Evolutionary conservation across 37 sponge, comb jelly and placozoan species (phyloP).

Genomic region (Halisarca cf. caerulea): DNA sequence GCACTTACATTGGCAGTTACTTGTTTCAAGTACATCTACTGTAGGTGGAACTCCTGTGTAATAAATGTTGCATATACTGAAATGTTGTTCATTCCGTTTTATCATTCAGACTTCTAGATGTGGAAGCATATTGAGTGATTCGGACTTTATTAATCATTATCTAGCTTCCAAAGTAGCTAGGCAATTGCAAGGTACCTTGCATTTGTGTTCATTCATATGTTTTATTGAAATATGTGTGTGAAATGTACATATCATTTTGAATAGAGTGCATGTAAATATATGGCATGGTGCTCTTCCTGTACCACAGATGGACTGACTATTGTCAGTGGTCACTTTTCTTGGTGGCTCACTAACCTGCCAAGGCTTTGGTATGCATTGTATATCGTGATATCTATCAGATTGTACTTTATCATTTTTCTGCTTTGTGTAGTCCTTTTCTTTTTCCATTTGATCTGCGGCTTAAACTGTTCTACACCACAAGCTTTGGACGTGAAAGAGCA

Average conservation of each 20-base stretch:
- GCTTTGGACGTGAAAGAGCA: conserved; percentile 96
- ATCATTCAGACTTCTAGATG: too few relatives aligned
- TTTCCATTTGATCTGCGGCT: conserved; percentile 90
- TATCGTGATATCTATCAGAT: background rate
- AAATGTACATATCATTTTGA: too few relatives aligned
- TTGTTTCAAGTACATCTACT: too few relatives aligned
- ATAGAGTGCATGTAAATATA: too few relatives aligned
- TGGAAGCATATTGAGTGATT: background rate
- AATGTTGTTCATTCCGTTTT: too few relatives aligned
- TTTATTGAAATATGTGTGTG: too few relatives aligned
- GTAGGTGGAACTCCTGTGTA: too few relatives aligned
- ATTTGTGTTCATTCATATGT: too few relatives aligned
- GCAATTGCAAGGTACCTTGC: conserved; percentile 95
- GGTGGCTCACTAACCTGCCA: conserved; percentile 68
- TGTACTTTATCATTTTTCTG: background rate
- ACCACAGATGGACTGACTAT: conserved; percentile 74
- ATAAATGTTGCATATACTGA: too few relatives aligned
- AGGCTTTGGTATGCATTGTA: conserved; percentile 22
- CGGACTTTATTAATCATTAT: conserved; percentile 72
- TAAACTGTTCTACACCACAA: conserved; percentile 71
- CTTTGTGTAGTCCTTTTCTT: conserved; percentile 70
- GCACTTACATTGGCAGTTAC: too few relatives aligned
- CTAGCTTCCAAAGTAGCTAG: conserved; percentile 79
- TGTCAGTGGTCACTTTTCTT: conserved; percentile 79
- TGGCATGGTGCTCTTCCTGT: too few relatives aligned